A percentile compares a stretch with the other conserved stretches of the same genome.
These are phyloP conservation scores for Dendrolimus pini DNA, from an alignment of 2,888 invertebrate genomes.

Conservation along the genomic window DNA sequence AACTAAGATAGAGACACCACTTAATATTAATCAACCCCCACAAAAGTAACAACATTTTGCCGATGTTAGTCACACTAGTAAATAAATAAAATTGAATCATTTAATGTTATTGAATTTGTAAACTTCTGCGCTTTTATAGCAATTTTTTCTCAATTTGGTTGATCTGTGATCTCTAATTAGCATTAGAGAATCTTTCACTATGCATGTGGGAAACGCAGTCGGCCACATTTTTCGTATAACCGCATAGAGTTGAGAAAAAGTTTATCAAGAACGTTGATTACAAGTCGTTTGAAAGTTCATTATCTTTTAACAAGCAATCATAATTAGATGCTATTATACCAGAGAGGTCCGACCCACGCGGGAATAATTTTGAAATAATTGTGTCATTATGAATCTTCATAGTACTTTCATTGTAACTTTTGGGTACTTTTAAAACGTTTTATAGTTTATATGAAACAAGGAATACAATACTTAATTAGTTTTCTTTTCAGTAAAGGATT, in stretches of 20 bases:
- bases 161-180: too few relatives aligned
- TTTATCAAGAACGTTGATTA: background rate
- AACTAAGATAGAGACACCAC: too few relatives aligned
- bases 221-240: background rate
- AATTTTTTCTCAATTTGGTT: too few relatives aligned
- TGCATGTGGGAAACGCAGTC: background rate
- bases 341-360: background rate
- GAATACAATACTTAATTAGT: background rate
- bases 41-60: too few relatives aligned
- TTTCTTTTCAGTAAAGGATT: background rate
- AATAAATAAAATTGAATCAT: too few relatives aligned
- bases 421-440: background rate
- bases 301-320: background rate
- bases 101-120: too few relatives aligned
- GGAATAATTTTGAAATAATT: background rate
- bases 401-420: background rate
- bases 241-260: background rate
- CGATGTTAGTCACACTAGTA: too few relatives aligned
- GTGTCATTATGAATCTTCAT: constrained; percentile 1
- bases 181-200: too few relatives aligned
- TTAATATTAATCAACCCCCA: too few relatives aligned
- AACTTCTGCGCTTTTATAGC: too few relatives aligned
- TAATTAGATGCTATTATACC: background rate
- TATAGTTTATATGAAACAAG: background rate
- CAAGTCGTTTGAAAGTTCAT: background rate